phyloP scores from a whole-genome alignment of 2,797 vertebrate genomes.

The Orestias chungarensis region DNA sequence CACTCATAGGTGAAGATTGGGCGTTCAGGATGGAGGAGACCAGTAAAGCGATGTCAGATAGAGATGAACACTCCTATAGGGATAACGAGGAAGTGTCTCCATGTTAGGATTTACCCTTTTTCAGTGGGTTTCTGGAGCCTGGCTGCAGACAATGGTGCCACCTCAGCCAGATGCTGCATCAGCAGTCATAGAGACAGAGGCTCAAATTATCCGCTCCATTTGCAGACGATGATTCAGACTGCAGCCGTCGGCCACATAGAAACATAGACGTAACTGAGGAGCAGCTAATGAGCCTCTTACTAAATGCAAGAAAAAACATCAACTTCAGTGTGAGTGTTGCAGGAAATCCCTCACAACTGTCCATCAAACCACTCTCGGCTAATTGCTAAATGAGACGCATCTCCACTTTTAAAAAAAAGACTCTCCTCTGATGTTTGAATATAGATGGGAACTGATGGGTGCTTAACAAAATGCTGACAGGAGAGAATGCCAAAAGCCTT shows the following conservation, averaged over 20 bases:
- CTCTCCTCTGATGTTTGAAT: constrained; percentile 21
- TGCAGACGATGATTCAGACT: constrained; percentile 34
- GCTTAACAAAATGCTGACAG: constrained; percentile 29
- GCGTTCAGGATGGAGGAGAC: constrained; percentile 35
- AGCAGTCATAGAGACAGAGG: constrained; percentile 31
- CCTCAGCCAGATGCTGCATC: constrained; percentile 34
- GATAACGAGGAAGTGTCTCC: constrained; percentile 11
- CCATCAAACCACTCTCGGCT: constrained; percentile 1
- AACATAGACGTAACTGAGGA: background rate
- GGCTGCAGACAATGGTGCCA: constrained; percentile 36
- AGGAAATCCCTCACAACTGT: constrained; percentile 1
- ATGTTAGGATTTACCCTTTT: constrained; percentile 26
- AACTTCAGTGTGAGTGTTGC: background rate
- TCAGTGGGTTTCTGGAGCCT: constrained; percentile 23
- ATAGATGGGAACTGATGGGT: constrained; percentile 10
- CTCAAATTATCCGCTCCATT: constrained; percentile 48
- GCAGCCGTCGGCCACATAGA: constrained; percentile 19
- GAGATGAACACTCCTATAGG: constrained; percentile 9
- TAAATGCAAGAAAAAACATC: constrained; percentile 4
- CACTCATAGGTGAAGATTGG: background rate
- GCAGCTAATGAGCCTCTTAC: constrained; percentile 8
- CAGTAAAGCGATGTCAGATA: constrained; percentile 18
- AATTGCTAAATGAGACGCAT: constrained; percentile 1
- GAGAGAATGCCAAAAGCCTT: constrained; percentile 18
- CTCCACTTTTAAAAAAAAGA: background rate